Conservation (phyloP, 1,140 invertebrate species). For the Argopecten irradians region DNA sequence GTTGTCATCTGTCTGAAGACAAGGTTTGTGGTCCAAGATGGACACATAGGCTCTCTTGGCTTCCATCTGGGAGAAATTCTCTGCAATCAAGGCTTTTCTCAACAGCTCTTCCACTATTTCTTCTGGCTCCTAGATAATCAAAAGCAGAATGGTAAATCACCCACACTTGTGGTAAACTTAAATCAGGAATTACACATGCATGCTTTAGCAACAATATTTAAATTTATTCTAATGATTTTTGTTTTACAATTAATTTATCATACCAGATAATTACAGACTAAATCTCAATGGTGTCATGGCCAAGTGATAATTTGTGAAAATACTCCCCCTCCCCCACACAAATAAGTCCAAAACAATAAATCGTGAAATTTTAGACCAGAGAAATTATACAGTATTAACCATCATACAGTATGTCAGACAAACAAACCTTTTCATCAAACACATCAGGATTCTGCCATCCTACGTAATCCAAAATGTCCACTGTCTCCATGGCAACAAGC, state of each 20-base stretch:
- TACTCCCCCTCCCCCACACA: too few relatives aligned
- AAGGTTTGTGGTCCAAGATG: slow-evolving; percentile 38
- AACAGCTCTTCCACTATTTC: slow-evolving; percentile 42
- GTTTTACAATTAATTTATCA: too few relatives aligned
- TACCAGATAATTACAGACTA: too few relatives aligned
- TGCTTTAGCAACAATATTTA: too few relatives aligned
- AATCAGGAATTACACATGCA: background rate
- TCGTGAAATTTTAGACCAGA: background rate
- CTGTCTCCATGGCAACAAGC: slow-evolving; percentile 58
- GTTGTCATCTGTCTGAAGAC: slow-evolving; percentile 46
- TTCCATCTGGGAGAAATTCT: slow-evolving; percentile 51
- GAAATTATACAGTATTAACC: background rate
- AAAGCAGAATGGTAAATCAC: background rate
- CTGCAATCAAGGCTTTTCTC: slow-evolving; percentile 44
- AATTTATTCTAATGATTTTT: background rate
- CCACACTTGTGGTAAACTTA: background rate
- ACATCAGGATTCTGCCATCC: slow-evolving; percentile 58
- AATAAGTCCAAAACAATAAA: too few relatives aligned
- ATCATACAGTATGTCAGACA: background rate
- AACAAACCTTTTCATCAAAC: slow-evolving; percentile 44
- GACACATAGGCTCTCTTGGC: slow-evolving; percentile 47
- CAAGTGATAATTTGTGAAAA: too few relatives aligned
- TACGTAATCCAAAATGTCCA: slow-evolving; percentile 67
- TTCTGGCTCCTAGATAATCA: slow-evolving; percentile 42
- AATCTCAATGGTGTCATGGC: too few relatives aligned